Conservation (phyloP, 2,888 invertebrate genomes). For the Epiblema foenella region DNA sequence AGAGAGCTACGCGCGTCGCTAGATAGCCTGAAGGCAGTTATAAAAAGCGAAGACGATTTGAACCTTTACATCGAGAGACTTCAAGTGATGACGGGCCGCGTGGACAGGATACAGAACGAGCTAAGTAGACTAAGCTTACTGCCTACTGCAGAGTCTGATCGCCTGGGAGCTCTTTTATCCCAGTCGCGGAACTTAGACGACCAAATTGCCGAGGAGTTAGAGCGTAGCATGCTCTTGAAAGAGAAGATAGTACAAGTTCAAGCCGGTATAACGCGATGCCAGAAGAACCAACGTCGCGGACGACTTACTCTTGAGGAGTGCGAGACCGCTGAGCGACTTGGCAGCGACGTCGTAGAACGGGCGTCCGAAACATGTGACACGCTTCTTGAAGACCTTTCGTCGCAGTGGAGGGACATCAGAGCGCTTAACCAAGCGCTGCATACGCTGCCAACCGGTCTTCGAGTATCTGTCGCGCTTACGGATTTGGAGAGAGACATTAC, state of each 20-base stretch:
- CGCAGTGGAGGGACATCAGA: constrained; percentile 92
- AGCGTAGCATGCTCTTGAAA: constrained; percentile 89
- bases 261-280: constrained; percentile 88
- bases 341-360: constrained; percentile 91
- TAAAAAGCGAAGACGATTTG: constrained; percentile 93
- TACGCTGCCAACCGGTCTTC: constrained; percentile 89
- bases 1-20: constrained; percentile 89
- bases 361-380: constrained; percentile 90
- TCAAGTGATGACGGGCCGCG: constrained; percentile 90
- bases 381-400: constrained; percentile 88
- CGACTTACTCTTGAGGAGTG: constrained; percentile 88
- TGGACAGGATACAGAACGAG: constrained; percentile 92
- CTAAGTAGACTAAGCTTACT: constrained; percentile 90
- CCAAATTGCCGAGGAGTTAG: constrained; percentile 90
- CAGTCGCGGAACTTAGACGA: constrained; percentile 89
- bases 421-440: constrained; percentile 90
- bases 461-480: constrained; percentile 91
- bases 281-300: constrained; percentile 88
- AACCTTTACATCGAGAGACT: constrained; percentile 92
- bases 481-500: constrained; percentile 91
- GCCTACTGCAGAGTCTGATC: constrained; percentile 90
- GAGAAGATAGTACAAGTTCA: constrained; percentile 90
- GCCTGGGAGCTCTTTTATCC: constrained; percentile 88
- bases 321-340: constrained; percentile 89
- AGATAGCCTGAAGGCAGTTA: constrained; percentile 90